Evolutionary conservation across 2,113 vertebrate genomes (phyloP), one percentile per base, ranked within the genome.

Genomic region (Lepisosteus osseus): DNA sequence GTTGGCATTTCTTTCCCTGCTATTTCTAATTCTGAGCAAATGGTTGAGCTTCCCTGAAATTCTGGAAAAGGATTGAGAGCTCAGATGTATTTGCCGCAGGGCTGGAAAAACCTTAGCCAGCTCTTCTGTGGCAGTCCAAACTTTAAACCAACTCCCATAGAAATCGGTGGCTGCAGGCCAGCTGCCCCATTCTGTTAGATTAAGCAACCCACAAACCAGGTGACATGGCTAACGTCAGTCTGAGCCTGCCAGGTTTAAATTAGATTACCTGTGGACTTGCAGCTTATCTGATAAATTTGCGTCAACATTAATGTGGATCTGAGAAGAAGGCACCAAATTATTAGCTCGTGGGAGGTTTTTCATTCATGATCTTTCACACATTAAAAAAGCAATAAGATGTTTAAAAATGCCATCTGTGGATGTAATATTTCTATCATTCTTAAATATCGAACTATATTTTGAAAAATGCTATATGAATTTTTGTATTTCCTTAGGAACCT

Each of bases 71-170:
- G 65, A 62, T 43, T 51, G 15, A 62, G 40, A 57, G 45, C 51
- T 55, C 12, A 78, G 55, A 43, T 77, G 76, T 78, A 79, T 74
- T 74, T 64, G 75, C 68, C 69, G 76, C 71, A 76, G 66, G 55
- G 54, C 17, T 67, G 61, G 80, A 84, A 69, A 82, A 81, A 80
- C 76, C 72, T 69, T 64, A 79, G 76, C 82, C 80, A 74, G 77
- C 68, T 67, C 43, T 42, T 70, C 29, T 64, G 64, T 57, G 61
- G 65, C 76, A 72, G 65, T 71, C 77, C 45, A 73, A 70, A 73
- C 68, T 69, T 65, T 75, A 68, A 73, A 62, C 63, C 67, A 54
- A 63, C 71, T 72, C 65, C 71, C 54, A 67, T 63, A 69, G 63
- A 73, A 73, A 61, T 66, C 12, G 54, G 54, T 73, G 75, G 63